Evolutionary conservation across 2,113 vertebrate genomes (phyloP), one percentile per base, ranked within the genome.

Genomic region (Riparia riparia): DNA sequence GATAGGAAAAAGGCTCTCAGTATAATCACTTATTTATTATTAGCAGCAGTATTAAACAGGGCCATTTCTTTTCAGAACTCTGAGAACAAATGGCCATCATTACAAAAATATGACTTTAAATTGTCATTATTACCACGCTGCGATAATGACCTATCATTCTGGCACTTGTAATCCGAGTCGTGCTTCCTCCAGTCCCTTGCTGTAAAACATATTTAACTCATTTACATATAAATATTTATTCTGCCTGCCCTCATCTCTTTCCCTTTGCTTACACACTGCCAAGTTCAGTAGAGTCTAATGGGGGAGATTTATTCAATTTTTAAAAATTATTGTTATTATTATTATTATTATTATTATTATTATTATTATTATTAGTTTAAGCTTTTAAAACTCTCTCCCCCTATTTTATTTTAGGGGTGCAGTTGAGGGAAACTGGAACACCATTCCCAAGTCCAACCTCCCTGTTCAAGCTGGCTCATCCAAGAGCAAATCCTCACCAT

Each of bases 171-270:
- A 90, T 53, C 73, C 20, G 32, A 85, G 61, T 37, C 53, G 50
- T 79, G 41, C 11, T 73, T 71, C 29, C 81, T 85, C 44, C 61
- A 74, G 54, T 47, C 44, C 63, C 41, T 85, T 57, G 25, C 37
- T 65, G n/a, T 34, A 95, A 82, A 77, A 69, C 22, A 60, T n/a
- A 58, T 61, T 65, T 77, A 90, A 65, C n/a, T 83, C 14, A 31
- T 92, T 88, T 82, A 77, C 10, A 26, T 63, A 73, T 60, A 88
- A 90, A 72, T 82, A 90, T 76, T 89, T 92, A 79, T 51, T 65
- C 31, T 76, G 70, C 14, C 37, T 53, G 34, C 26, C 39, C 64
- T 49, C 5, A 28, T 49, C 49, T 61, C 42, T 56, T 68, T 32
- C 61, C 9, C 39, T 89, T 64, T n/a, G 6, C 60, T 84, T 78